Evolutionary conservation across 2,888 invertebrate species (phyloP), one percentile per base, ranked within the genome.

Genomic region (Neuroscelio doddi): DNA sequence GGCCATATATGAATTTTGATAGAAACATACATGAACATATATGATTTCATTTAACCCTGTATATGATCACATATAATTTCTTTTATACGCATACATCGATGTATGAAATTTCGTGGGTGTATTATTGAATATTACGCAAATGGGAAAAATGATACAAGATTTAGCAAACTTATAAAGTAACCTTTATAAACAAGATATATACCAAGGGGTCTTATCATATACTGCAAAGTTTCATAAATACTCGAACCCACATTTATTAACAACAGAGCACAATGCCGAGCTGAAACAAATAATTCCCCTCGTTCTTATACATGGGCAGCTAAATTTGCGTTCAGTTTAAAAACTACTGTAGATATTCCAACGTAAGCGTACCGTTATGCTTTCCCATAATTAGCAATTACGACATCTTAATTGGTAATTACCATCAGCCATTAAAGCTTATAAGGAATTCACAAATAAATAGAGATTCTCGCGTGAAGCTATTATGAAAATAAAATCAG

Each of bases 381-480:
- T 67, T 68, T 71, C 64, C 65, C 69, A 68, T 67, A 53, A 64
- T 64, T 64, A 63, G 52, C 63, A 64, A 67, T 70, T 69, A 64
- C 68, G 58, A 67, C 64, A 64, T 67, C 63, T 67, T 67, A 67
- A 67, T 63, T 67, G 63, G 58, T 63, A 51, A 67, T 67, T 59
- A 67, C 58, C 62, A 63, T 67, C 58, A 67, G 66, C 36, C 57
- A 66, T 66, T 62, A 56, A 61, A 51, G 65, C 55, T 56, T 53
- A 61, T 61, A 59, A 61, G 61, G 57, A 53, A 58, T 66, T 62
- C 52, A 39, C 57, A 62, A 62, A 66, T 66, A 66, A 66, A 62
- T 61, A 62, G 65, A 65, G 61, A 66, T 61, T 57, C 62, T 49
- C 61, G 56, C 57, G 53, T 41, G 53, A 62, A 50, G 41, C 61